Evolutionary conservation across 2,113 vertebrate genomes (phyloP), one percentile per base, ranked within the genome.

Genomic region (Blennius ocellaris): DNA sequence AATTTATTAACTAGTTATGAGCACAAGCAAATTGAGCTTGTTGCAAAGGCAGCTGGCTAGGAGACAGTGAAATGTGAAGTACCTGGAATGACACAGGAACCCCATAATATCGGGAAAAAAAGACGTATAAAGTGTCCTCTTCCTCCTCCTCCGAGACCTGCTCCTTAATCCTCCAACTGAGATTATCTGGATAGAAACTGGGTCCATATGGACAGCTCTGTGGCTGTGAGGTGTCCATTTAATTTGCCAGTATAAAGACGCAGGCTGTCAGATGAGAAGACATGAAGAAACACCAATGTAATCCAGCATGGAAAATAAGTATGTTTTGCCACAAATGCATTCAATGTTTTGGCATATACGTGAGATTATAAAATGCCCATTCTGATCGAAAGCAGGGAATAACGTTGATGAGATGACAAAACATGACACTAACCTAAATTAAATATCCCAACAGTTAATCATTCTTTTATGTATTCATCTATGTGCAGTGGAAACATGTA

Each of bases 91-190:
- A 50, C 69, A 36, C n/a, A 40, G 60, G 12, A 58, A 21, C 52
- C 47, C 53, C 11, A 52, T 14, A 45, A 39, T 14, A 52, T 0
- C n/a, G n/a, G 8, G 49, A 54, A 36, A 6, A 50, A 70, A 2
- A 39, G 55, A 37, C 0, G 3, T 8, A 14, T 6, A 43, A 37
- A 39, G 37, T 9, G 43, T 66, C 51, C 16, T 65, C 67, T 55
- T 81, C 51, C 16, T 65, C 67, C 59, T 81, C 3, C 60, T 66
- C 43, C 0, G 16, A 11, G 53, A 73, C 73, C 51, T 0, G 37
- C 55, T 86, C 52, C 21, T 30, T 90, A 92, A 92, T 92, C 90
- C 86, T 70, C 56, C 60, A 73, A 70, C 80, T 70, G 64, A 83
- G 87, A 89, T 90, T 84, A 92, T 67, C 75, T 69, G 80, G 80